Evolutionary conservation across 2,113 vertebrate species (phyloP).

Genomic region (Myrmophylax atrothorax): DNA sequence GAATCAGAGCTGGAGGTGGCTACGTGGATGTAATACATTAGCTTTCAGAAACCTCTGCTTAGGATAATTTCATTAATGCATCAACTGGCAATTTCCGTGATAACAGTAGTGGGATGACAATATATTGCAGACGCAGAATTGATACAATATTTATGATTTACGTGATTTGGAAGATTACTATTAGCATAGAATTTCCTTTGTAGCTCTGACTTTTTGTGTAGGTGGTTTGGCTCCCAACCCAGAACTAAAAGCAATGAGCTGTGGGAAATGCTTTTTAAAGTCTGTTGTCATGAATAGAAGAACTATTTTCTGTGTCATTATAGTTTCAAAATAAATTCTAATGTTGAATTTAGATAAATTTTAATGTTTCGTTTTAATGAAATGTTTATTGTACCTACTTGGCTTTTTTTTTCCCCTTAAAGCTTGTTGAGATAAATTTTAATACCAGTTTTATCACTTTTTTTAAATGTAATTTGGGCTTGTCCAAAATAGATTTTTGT

Average conservation of each 20-base stretch:
- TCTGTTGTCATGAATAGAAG: neutral
- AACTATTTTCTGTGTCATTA: neutral
- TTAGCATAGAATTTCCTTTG: neutral
- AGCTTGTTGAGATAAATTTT: neutral
- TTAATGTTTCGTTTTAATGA: neutral
- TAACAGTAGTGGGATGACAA: neutral
- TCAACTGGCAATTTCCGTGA: neutral
- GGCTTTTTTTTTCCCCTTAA: neutral
- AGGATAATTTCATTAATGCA: neutral
- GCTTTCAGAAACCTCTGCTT: neutral
- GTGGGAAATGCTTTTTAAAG: neutral
- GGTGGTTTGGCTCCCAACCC: neutral
- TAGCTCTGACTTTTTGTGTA: neutral
- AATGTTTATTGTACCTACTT: neutral
- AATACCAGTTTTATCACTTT: neutral
- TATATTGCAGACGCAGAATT: neutral
- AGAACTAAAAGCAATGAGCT: neutral
- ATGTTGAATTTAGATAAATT: neutral
- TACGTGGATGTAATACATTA: neutral
- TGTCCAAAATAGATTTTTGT: neutral
- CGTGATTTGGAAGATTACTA: neutral
- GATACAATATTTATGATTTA: neutral
- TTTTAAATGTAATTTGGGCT: neutral
- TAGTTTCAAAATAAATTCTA: neutral
- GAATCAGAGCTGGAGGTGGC: slow-evolving; percentile 6